These are phyloP conservation scores for Pionites leucogaster DNA, from an alignment of 2,113 vertebrate species.

Conservation along the genomic window DNA sequence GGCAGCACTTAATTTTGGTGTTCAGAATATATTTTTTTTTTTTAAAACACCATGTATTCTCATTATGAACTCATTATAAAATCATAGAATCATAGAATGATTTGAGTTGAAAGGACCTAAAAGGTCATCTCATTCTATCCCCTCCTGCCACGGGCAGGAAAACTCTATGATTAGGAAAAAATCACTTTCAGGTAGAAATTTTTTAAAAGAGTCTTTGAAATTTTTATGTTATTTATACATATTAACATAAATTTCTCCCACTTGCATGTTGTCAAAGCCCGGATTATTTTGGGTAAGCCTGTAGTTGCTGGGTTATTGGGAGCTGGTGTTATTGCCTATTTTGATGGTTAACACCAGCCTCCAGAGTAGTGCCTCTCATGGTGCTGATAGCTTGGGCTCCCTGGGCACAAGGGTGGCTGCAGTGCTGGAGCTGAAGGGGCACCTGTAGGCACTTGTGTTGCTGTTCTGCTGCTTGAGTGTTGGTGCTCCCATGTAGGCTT, in stretches of 20 bases:
- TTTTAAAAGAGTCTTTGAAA: not conserved
- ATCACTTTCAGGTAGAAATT: not conserved
- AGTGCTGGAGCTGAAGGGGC: not conserved
- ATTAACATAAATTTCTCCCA: not conserved
- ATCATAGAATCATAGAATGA: not conserved
- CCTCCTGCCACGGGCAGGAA: not conserved
- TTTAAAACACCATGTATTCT: not conserved
- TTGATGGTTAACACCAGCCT: rapidly evolving
- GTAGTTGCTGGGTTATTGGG: not conserved
- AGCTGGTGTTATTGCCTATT: not conserved
- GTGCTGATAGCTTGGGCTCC: not conserved
- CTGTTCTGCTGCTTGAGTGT: not conserved
- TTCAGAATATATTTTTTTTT: not conserved
- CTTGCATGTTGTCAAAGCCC: not conserved
- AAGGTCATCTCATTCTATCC: not conserved
- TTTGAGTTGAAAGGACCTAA: not conserved
- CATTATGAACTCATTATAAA: not conserved
- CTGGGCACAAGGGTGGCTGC: rapidly evolving
- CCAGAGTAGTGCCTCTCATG: rapidly evolving
- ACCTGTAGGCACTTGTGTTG: not conserved
- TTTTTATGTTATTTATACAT: rapidly evolving
- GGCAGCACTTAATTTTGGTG: not conserved
- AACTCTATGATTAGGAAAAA: not conserved
- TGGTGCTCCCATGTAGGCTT: not conserved
- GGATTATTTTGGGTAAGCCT: not conserved